phyloP scores from a whole-genome alignment of 2,888 invertebrate genomes.

The Aporophyla lueneburgensis region DNA sequence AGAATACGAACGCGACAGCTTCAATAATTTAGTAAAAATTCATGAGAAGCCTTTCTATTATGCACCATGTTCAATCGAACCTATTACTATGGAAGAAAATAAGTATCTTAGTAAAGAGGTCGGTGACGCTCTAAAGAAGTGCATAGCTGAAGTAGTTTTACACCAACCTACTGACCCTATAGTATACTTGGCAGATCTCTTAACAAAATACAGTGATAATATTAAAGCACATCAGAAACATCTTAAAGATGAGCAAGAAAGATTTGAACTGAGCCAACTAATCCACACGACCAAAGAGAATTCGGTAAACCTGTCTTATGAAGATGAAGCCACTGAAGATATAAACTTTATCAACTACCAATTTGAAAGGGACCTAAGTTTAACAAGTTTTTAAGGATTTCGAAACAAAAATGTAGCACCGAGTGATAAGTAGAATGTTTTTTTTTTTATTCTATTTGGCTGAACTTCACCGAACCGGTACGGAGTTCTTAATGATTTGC shows the following conservation, averaged over 20 bases:
- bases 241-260: slow-evolving; percentile 50
- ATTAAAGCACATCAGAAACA: slow-evolving; percentile 45
- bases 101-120: slow-evolving; percentile 70
- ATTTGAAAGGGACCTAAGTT: slow-evolving; percentile 13
- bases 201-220: slow-evolving; percentile 67
- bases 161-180: slow-evolving; percentile 75
- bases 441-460: slow-evolving; percentile 9
- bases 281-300: slow-evolving; percentile 24
- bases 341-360: slow-evolving; percentile 31
- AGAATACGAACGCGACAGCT: slow-evolving; percentile 68
- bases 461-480: not conserved
- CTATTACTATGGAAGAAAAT: slow-evolving; percentile 66
- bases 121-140: slow-evolving; percentile 71
- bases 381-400: slow-evolving; percentile 12
- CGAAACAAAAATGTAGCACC: not conserved
- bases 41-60: slow-evolving; percentile 16
- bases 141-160: slow-evolving; percentile 73
- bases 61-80: slow-evolving; percentile 50
- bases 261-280: slow-evolving; percentile 55
- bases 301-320: slow-evolving; percentile 20
- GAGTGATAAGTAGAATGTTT: slow-evolving; percentile 6
- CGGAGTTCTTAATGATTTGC: not conserved
- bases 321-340: slow-evolving; percentile 44
- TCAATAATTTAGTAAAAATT: slow-evolving; percentile 69
- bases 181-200: slow-evolving; percentile 68